phyloP scores from a whole-genome alignment of 2,113 vertebrate genomes.

The Ploceus nigricollis region DNA sequence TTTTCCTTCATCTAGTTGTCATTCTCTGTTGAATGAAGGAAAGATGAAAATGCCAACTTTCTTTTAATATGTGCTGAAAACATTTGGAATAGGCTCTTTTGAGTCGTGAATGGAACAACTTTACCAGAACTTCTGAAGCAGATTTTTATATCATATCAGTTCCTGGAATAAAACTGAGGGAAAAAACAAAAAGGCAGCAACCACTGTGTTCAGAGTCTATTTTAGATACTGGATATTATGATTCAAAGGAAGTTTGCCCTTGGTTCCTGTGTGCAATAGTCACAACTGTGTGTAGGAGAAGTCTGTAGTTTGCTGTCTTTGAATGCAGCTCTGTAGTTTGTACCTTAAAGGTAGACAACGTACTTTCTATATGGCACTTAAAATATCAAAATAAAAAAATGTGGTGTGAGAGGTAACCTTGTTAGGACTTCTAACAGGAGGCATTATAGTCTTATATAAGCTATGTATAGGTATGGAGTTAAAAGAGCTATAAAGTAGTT shows the following conservation, averaged over 20 bases:
- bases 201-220: background rate
- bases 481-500: background rate
- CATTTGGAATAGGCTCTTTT: background rate
- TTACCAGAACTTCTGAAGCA: background rate
- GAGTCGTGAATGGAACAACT: background rate
- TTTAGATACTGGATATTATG: background rate
- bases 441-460: background rate
- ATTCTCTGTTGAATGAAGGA: background rate
- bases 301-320: background rate
- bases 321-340: background rate
- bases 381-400: background rate
- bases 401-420: background rate
- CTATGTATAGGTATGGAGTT: background rate
- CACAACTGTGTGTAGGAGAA: background rate
- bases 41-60: background rate
- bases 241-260: background rate
- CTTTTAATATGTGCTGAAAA: background rate
- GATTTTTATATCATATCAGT: background rate
- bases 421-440: background rate
- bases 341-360: background rate
- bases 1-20: background rate
- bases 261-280: rapidly evolving
- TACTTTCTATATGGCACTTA: background rate
- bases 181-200: background rate
- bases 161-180: background rate